These are phyloP conservation scores for Cephalopachus bancanus DNA, from an alignment of 2,797 vertebrate species.

Conservation along the genomic window DNA sequence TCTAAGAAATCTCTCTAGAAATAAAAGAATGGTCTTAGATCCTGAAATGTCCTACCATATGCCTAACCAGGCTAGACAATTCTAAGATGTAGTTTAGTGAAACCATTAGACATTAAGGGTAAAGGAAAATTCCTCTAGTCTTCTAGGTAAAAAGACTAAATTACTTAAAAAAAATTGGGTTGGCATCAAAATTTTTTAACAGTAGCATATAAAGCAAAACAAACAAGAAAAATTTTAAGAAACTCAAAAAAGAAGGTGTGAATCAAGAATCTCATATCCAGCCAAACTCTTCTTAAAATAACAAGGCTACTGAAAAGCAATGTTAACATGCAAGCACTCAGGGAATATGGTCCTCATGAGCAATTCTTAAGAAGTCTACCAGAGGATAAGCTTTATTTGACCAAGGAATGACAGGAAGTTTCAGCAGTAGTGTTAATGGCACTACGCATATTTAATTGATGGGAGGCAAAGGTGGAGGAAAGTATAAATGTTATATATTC, in stretches of 20 bases:
- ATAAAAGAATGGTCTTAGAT: not conserved
- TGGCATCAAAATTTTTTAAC: not conserved
- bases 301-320: not conserved
- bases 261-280: not conserved
- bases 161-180: not conserved
- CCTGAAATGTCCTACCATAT: not conserved
- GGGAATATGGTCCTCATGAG: not conserved
- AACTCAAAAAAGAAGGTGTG: not conserved
- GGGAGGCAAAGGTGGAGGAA: not conserved
- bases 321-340: not conserved
- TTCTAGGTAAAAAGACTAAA: not conserved
- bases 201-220: not conserved
- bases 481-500: not conserved
- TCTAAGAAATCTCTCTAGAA: not conserved
- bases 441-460: not conserved
- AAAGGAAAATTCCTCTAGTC: not conserved
- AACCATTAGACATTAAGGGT: not conserved
- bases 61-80: not conserved
- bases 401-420: not conserved
- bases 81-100: not conserved
- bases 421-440: not conserved
- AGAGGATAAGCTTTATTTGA: not conserved
- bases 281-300: not conserved
- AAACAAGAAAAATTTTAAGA: not conserved
- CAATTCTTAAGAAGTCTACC: not conserved